Evolutionary conservation across 2,888 invertebrate genomes (phyloP), one percentile per base, ranked within the genome.

Genomic region (Megalurothrips usitatus): DNA sequence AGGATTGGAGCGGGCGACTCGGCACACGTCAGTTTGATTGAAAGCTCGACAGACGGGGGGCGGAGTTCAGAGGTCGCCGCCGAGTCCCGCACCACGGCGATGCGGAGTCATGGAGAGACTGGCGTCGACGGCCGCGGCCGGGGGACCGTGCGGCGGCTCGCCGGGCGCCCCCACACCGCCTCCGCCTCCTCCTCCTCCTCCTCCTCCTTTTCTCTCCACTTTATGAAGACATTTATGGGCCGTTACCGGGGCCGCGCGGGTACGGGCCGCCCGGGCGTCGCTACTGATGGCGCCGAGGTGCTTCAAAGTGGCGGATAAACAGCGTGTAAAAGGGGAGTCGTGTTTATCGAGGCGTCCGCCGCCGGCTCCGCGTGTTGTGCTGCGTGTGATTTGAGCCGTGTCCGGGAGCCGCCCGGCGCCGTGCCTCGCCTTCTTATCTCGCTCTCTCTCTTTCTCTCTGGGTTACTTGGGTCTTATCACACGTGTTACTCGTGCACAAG

Each of bases 141-240:
- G 34, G 34, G 34, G 34, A 43, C 34, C 6, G n/a, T 52, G 52
- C 52, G 52, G 34, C 34, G 34, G 34, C 68, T 52, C 68, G n/a
- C 2, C 52, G 52, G 52, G 80, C n/a, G 3, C 23, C 9, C n/a
- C 9, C 80, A 17, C 63, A 8, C 80, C 23, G 19, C 26, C n/a
- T 28, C 80, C 43, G 8, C 26, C 80, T 58, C 80, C 26, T 12
- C 58, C 58, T 79, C 80, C 58, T 11, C 80, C 80, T 26, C 80
- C 28, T 68, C 58, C 63, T 68, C n/a, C 80, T n/a, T 28, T 68
- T 19, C 49, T 75, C 68, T 12, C 10, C 68, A 10, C 68, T 75
- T 75, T 75, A 75, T 75, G 68, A 75, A 75, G 68, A 75, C 68
- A 75, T 75, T 75, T 75, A 75, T 75, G 68, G 68, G 68, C 68